These are phyloP conservation scores for Parascotia fuliginaria DNA, from an alignment of 2,888 invertebrate species.

Conservation along the genomic window DNA sequence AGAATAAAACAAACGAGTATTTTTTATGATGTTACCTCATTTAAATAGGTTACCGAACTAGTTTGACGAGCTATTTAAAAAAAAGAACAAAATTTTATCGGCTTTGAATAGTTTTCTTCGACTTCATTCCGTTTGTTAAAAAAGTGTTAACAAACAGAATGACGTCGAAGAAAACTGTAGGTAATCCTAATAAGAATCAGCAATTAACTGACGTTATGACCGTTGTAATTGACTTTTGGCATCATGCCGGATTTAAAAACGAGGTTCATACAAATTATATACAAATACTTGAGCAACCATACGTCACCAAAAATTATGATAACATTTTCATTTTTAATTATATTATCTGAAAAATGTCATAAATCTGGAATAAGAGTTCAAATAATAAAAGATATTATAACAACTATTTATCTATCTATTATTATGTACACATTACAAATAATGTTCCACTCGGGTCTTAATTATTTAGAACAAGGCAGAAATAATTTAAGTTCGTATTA, in stretches of 20 bases:
- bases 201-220: constrained; percentile 38
- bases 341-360: constrained; percentile 7
- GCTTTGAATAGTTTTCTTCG: constrained; percentile 19
- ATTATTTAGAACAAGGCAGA: constrained; percentile 13
- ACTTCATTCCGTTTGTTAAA: no score
- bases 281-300: constrained; percentile 46
- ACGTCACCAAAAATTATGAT: constrained; percentile 44
- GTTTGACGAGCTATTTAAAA: constrained; percentile 27
- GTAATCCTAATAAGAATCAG: constrained; percentile 39
- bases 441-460: constrained; percentile 8
- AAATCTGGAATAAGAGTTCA: no score
- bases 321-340: constrained; percentile 32
- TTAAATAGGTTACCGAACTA: constrained; percentile 47
- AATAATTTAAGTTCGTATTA: constrained; percentile 13
- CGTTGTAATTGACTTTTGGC: constrained; percentile 54
- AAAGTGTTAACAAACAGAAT: constrained; percentile 14
- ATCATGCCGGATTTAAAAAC: constrained; percentile 40
- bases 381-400: no score
- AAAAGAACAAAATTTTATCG: constrained; percentile 14
- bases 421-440: no score
- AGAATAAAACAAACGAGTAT: constrained; percentile 17
- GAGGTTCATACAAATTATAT: constrained; percentile 40
- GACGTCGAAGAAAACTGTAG: constrained; percentile 18
- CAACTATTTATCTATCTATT: no score
- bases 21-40: constrained; percentile 30